Percentiles rank a stretch among this genome's conserved stretches.
Conservation (phyloP, 2,113 vertebrate species). For the Neolamprologus toae region DNA sequence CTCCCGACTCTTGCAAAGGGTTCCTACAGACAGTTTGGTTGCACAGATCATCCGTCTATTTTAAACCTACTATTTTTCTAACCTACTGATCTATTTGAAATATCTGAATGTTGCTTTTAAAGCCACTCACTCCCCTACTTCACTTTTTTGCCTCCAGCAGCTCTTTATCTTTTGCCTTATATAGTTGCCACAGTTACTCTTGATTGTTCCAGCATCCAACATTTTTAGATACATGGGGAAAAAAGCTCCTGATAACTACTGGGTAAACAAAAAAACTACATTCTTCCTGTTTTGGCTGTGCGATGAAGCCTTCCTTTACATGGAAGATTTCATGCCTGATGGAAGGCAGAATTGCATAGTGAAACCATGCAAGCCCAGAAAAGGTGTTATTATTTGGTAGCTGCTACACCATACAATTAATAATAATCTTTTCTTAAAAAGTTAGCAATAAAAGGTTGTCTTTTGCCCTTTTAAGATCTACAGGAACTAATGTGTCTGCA, state of each 20-base stretch:
- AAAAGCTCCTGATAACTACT: neutral
- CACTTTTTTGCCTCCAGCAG: neutral
- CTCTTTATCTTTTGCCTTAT: neutral
- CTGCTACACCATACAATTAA: neutral
- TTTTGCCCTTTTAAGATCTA: neutral
- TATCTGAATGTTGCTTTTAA: neutral
- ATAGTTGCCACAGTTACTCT: neutral
- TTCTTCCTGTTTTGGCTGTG: neutral
- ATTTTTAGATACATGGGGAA: neutral
- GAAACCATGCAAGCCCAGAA: neutral
- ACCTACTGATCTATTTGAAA: neutral
- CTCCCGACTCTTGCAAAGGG: neutral
- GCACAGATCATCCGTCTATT: neutral
- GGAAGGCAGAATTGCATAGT: neutral
- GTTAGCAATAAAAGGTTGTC: neutral
- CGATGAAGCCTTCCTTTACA: neutral
- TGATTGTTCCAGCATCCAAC: neutral
- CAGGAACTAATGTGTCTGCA: neutral
- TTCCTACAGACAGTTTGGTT: neutral
- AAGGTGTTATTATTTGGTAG: neutral
- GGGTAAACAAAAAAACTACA: neutral
- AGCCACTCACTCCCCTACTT: neutral
- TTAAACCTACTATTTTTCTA: neutral
- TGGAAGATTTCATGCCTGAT: neutral
- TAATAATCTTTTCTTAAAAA: neutral